Conservation (phyloP, 2,797 vertebrate genomes). For the Columba guinea region DNA sequence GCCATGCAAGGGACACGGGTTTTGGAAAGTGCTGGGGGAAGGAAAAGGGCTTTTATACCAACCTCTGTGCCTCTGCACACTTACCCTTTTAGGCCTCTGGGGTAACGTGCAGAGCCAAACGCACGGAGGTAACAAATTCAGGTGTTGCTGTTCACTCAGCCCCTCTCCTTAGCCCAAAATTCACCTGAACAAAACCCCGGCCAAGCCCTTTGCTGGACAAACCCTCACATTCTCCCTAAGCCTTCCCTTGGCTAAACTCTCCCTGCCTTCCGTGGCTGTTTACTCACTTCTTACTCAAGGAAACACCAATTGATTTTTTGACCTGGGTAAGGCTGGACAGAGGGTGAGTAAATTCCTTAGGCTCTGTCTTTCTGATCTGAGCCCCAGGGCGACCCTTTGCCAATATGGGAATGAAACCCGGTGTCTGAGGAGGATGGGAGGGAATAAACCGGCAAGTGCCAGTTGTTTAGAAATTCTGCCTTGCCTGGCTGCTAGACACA, state of each 20-base stretch:
- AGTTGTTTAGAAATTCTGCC: neutral
- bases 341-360: neutral
- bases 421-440: accelerated
- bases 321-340: neutral
- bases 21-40: neutral
- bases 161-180: neutral
- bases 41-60: neutral
- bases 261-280: neutral
- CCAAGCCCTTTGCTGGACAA: neutral
- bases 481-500: constrained; percentile 1
- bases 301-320: neutral
- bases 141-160: neutral
- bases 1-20: accelerated
- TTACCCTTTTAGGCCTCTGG: neutral
- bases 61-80: accelerated
- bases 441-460: neutral
- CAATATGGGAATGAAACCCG: accelerated
- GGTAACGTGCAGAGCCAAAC: accelerated
- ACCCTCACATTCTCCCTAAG: neutral
- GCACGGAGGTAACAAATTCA: too few relatives aligned
- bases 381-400: neutral
- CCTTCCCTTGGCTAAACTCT: neutral
- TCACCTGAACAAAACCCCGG: accelerated
- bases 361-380: neutral
- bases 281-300: neutral